Conservation (phyloP, 1,140 invertebrate species). For the Marisa cornuarietis region DNA sequence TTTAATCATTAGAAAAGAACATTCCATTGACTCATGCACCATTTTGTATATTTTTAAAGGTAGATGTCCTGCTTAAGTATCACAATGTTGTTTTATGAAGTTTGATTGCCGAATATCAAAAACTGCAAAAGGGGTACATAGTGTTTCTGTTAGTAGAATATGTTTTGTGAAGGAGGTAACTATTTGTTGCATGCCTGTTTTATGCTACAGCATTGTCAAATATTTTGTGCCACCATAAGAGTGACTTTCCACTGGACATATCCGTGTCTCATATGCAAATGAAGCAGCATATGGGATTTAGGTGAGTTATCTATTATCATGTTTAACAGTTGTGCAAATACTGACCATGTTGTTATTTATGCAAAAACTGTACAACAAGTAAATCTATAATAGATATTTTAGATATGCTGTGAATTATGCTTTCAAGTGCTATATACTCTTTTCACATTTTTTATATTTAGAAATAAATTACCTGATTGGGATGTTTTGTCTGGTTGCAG, state of each 20-base stretch:
- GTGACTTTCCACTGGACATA: slow-evolving; percentile 53
- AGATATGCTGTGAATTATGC: no score
- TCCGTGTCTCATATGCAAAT: slow-evolving; percentile 44
- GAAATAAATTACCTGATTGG: no score
- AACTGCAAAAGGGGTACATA: neutral
- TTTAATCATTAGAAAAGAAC: no score
- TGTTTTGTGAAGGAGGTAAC: no score
- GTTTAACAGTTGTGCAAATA: neutral
- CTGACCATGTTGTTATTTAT: neutral
- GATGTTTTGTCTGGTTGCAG: neutral
- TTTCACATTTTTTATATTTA: no score
- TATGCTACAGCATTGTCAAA: slow-evolving; percentile 38
- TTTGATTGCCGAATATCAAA: neutral
- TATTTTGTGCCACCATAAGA: slow-evolving; percentile 39
- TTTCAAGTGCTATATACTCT: no score
- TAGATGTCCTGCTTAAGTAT: neutral
- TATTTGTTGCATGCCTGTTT: no score
- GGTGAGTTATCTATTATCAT: neutral
- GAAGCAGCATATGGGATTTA: slow-evolving; percentile 31
- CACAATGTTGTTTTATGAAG: neutral
- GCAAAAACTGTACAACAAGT: no score
- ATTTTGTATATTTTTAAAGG: neutral
- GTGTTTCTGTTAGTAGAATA: neutral
- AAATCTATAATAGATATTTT: no score
- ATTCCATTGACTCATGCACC: no score